A percentile compares a stretch with the other conserved stretches of the same genome.
Evolutionary conservation across 2,113 vertebrate genomes (phyloP).

Genomic region (Etheostoma cragini): DNA sequence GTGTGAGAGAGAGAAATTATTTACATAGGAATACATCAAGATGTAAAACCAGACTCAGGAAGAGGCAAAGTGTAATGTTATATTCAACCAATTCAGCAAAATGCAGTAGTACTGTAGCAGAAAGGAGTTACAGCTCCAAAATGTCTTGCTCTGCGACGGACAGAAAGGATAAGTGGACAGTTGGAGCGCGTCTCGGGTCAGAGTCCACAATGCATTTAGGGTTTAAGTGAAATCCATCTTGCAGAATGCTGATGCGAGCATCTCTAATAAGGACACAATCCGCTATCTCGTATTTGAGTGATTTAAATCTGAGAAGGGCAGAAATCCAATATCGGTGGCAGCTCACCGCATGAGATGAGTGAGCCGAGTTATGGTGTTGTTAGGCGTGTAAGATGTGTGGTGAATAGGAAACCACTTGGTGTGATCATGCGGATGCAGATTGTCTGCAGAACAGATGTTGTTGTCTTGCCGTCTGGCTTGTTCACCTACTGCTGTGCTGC

Average conservation of each 20-base stretch:
- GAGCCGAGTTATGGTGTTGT: conserved; percentile 55
- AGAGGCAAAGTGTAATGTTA: conserved; percentile 54
- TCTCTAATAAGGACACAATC: conserved; percentile 78
- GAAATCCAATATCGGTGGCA: conserved; percentile 77
- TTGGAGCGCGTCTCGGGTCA: conserved; percentile 65
- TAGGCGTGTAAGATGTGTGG: conserved; percentile 58
- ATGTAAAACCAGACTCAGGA: conserved; percentile 41
- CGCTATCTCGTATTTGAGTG: conserved; percentile 74
- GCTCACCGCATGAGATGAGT: conserved; percentile 48
- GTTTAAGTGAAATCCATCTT: conserved; percentile 75
- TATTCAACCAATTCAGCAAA: conserved; percentile 68
- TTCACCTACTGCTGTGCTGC: conserved; percentile 35
- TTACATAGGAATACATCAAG: conserved; percentile 44
- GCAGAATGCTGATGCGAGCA: conserved; percentile 77
- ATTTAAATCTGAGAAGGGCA: conserved; percentile 82
- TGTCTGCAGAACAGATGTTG: conserved; percentile 32
- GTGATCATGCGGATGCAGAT: conserved; percentile 45
- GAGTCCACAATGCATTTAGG: conserved; percentile 59
- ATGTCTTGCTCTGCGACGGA: conserved; percentile 47
- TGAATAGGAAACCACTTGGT: conserved; percentile 53
- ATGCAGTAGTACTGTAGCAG: conserved; percentile 46
- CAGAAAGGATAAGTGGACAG: conserved; percentile 67
- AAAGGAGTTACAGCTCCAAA: conserved; percentile 47
- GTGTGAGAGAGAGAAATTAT: not conserved
- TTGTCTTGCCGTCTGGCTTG: conserved; percentile 52